Evolutionary conservation across 2,797 vertebrate species (phyloP).

Genomic region (Ptychobarbus kaznakovi): DNA sequence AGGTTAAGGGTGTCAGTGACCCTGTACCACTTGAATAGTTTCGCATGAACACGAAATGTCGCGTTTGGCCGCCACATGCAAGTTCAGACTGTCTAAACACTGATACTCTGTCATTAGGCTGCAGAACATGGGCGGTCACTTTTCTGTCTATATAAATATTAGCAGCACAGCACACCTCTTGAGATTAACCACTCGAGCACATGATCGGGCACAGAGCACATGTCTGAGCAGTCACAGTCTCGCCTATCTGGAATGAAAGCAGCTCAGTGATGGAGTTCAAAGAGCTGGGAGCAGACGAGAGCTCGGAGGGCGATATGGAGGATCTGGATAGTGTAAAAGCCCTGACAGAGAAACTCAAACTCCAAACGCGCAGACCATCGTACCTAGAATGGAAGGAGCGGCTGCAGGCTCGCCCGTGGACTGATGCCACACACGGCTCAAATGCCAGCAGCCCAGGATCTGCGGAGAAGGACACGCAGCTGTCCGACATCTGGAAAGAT

Average conservation of each 20-base stretch:
- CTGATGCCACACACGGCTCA: conserved; percentile 25
- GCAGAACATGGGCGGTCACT: conserved; percentile 74
- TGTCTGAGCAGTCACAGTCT: conserved; percentile 3
- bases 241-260: not conserved
- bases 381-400: conserved; percentile 92
- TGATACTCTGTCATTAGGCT: not conserved
- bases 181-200: conserved; percentile 28
- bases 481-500: conserved; percentile 53
- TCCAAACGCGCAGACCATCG: conserved; percentile 91
- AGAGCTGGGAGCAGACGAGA: conserved; percentile 78
- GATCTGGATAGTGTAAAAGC: conserved; percentile 90
- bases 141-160: conserved; percentile 64
- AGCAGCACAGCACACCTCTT: conserved; percentile 32
- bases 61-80: conserved; percentile 3
- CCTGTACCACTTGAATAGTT: not conserved
- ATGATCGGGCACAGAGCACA: conserved; percentile 5
- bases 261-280: conserved; percentile 77
- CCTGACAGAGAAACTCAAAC: conserved; percentile 88
- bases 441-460: conserved; percentile 25
- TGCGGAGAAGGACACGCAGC: conserved; percentile 37
- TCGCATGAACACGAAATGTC: conserved; percentile 8
- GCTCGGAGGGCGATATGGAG: conserved; percentile 75
- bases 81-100: not conserved
- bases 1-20: not conserved
- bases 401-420: conserved; percentile 84